Conservation (phyloP, 2,888 invertebrate species). For the Acanthosoma haemorrhoidale region DNA sequence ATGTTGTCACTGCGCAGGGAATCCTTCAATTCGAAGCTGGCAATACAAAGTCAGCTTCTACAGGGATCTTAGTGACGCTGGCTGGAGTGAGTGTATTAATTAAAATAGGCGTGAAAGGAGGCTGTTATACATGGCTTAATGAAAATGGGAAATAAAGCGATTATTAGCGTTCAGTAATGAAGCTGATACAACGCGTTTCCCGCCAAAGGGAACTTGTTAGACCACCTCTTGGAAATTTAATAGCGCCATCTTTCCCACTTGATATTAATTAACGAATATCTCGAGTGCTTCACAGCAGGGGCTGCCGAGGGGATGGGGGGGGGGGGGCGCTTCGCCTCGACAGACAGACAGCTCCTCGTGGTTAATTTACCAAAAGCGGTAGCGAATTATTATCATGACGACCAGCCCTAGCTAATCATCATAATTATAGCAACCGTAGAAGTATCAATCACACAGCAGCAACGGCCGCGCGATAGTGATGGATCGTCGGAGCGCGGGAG, state of each 20-base stretch:
- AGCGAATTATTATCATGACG: not conserved
- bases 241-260: no score
- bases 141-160: constrained; percentile 5
- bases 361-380: not conserved
- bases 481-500: not conserved
- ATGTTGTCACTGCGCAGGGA: no score
- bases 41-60: no score
- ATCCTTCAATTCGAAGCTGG: no score
- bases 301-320: no score
- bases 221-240: no score
- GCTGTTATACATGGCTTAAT: not conserved
- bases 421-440: not conserved
- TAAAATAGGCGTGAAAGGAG: not conserved
- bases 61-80: not conserved
- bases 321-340: no score
- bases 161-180: not conserved
- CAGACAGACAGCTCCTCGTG: not conserved
- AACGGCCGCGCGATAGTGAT: no score
- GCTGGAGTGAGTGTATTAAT: not conserved
- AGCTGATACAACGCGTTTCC: not conserved
- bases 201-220: no score
- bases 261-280: constrained; percentile 10
- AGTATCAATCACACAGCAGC: not conserved
- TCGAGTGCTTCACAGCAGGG: constrained; percentile 1
- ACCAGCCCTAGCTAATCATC: constrained; percentile 3